phyloP scores from a whole-genome alignment of 2,113 vertebrate genomes.

The zebrafish (Danio rerio) region DNA sequence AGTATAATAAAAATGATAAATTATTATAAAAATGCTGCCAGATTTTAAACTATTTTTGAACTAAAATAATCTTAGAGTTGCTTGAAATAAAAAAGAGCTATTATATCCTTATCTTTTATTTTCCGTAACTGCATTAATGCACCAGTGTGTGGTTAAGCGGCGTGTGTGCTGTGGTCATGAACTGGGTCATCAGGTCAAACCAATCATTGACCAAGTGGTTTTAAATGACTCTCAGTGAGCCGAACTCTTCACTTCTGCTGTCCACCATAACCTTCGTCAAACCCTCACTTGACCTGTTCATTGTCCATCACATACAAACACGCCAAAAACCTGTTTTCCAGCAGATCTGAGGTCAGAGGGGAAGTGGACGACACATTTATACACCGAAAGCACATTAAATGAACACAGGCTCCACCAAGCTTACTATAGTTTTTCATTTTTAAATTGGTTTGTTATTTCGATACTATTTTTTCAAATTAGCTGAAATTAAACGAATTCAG shows the following conservation, averaged over 20 bases:
- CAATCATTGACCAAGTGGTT: slow-evolving; percentile 8
- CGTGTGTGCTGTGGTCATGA: not conserved
- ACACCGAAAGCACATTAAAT: too few species aligned
- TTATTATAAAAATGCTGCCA: too few species aligned
- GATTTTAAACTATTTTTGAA: too few species aligned
- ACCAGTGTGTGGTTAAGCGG: not conserved
- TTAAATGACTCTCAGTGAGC: not conserved
- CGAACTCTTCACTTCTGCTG: slow-evolving; percentile 31
- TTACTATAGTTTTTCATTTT: too few species aligned
- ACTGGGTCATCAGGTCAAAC: slow-evolving; percentile 39
- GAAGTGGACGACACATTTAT: not conserved
- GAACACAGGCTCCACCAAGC: too few species aligned
- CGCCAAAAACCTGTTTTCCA: not conserved
- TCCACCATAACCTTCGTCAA: not conserved
- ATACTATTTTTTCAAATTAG: too few species aligned
- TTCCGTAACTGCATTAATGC: not conserved
- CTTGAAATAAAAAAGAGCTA: not conserved
- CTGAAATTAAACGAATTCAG: too few species aligned
- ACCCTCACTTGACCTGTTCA: slow-evolving; percentile 25
- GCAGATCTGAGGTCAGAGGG: slow-evolving; percentile 35
- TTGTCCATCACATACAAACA: slow-evolving; percentile 34
- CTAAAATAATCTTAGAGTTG: not conserved
- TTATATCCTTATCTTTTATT: not conserved
- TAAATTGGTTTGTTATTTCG: too few species aligned
- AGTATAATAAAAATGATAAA: too few species aligned